Base-by-base conservation (phyloP, 2,113 vertebrate genomes). In the Lophura nycthemera region DNA sequence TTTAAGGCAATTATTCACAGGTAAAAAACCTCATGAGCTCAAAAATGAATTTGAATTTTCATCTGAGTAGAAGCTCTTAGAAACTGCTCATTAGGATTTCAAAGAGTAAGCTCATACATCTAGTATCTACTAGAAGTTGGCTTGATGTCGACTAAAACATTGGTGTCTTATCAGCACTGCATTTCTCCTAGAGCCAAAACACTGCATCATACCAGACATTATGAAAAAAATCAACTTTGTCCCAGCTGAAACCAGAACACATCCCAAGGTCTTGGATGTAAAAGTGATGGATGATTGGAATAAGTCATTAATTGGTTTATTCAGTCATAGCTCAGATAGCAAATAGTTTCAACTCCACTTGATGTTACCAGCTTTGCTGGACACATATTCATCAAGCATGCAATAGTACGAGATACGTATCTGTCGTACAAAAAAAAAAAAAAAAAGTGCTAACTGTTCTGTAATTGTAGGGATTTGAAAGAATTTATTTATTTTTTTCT, bases 221-320 rank as follows among this genome's bases (percentile, higher is more conserved):
- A 17, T 10, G 29, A 56, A 56, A 29, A 30, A 56, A 30, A 56
- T 30, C 52, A 56, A 56, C 52, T 30, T 15, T 29, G 52, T 56
- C 52, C 52, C 52, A 30, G 52, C 52, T 30, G 27, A 16, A 29
- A 16, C 27, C 27, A 56, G 52, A 29, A 17, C 15, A 17, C 30
- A 18, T 86, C 69, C 52, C 52, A 72, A 95, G 83, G 65, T 92
- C 40, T 75, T 57, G 65, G 47, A 64, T 7, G 29, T 13, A n/a
- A 85, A 45, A 81, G 43, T 48, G 61, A 69, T 90, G 61, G 61
- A 69, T 90, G 65, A 67, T 71, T 72, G 86, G 61, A 34, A 0
- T 73, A 91, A 86, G 27, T 61, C 66, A 21, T 45, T 90, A 88
- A 92, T 48, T 83, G 57, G 32, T 83, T 95, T 74, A 91, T 59